Evolutionary conservation across 2,888 invertebrate species (phyloP).

Genomic region (Epiperipatus broadwayi): DNA sequence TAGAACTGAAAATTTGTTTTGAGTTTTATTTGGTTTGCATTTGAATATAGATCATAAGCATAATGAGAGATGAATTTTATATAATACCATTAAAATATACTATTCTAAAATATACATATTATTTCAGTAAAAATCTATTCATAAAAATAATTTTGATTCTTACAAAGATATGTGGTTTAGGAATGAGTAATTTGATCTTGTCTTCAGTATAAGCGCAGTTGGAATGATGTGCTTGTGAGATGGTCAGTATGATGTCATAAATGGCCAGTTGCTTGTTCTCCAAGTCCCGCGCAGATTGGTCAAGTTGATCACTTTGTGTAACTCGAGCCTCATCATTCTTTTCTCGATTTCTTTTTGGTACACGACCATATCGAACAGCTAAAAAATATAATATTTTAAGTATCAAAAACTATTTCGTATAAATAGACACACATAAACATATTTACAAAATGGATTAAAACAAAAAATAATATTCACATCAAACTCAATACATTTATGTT

Average conservation of each 20-base stretch:
- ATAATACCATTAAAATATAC: too few relatives aligned
- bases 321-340: slow-evolving; percentile 37
- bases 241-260: slow-evolving; percentile 56
- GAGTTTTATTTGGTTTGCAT: too few relatives aligned
- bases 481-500: too few relatives aligned
- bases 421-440: too few relatives aligned
- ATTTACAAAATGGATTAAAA: not conserved
- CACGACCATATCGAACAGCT: slow-evolving; percentile 90
- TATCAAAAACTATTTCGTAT: too few relatives aligned
- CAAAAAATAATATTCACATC: too few relatives aligned
- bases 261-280: slow-evolving; percentile 40
- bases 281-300: slow-evolving; percentile 19
- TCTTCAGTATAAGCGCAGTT: slow-evolving; percentile 77
- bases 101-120: too few relatives aligned
- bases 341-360: slow-evolving; percentile 78
- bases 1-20: too few relatives aligned
- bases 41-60: too few relatives aligned
- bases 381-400: slow-evolving; percentile 22
- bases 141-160: too few relatives aligned
- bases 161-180: slow-evolving; percentile 45
- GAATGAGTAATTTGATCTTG: slow-evolving; percentile 45
- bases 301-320: slow-evolving; percentile 18
- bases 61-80: too few relatives aligned
- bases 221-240: slow-evolving; percentile 59
- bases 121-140: too few relatives aligned